Percentiles rank a stretch among this genome's conserved stretches.
Conservation (phyloP, 2,888 invertebrate species). For the Nesidiocoris tenuis region DNA sequence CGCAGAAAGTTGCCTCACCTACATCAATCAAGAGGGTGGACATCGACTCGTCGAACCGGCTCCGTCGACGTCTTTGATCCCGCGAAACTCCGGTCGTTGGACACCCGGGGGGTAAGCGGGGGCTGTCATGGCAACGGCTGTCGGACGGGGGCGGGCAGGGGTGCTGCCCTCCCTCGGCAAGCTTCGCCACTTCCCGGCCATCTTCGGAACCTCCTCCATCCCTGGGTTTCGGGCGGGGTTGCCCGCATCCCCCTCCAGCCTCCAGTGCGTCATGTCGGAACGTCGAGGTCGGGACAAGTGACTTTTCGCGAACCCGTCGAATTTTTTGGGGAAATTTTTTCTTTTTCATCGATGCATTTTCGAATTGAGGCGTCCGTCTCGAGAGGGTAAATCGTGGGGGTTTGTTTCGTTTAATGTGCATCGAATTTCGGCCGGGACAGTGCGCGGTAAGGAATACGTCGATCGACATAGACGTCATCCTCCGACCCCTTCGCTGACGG, state of each 20-base stretch:
- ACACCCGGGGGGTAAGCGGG: constrained; percentile 34
- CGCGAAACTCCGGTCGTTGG: constrained; percentile 39
- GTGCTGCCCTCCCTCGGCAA: constrained; percentile 13
- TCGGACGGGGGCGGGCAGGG: constrained; percentile 15
- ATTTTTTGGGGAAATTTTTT: too few relatives aligned
- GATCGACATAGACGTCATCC: too few relatives aligned
- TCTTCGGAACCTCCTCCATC: constrained; percentile 27
- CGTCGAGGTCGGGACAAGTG: constrained; percentile 6
- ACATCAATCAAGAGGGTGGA: too few relatives aligned
- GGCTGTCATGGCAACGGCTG: constrained; percentile 1
- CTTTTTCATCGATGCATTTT: too few relatives aligned
- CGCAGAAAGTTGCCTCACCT: too few relatives aligned
- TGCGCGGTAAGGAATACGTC: background rate
- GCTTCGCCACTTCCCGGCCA: background rate
- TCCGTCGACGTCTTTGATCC: constrained; percentile 10
- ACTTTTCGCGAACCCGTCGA: too few relatives aligned
- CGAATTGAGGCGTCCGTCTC: background rate
- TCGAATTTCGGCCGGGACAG: background rate
- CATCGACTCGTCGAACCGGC: background rate
- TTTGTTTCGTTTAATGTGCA: background rate
- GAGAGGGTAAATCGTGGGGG: background rate
- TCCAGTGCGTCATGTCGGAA: constrained; percentile 52
- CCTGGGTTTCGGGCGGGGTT: constrained; percentile 37
- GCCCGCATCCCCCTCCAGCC: constrained; percentile 20
- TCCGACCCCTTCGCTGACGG: background rate